Evolutionary conservation across 2,797 vertebrate species (phyloP), one percentile per base, ranked within the genome.

Genomic region (Propithecus perrieri): DNA sequence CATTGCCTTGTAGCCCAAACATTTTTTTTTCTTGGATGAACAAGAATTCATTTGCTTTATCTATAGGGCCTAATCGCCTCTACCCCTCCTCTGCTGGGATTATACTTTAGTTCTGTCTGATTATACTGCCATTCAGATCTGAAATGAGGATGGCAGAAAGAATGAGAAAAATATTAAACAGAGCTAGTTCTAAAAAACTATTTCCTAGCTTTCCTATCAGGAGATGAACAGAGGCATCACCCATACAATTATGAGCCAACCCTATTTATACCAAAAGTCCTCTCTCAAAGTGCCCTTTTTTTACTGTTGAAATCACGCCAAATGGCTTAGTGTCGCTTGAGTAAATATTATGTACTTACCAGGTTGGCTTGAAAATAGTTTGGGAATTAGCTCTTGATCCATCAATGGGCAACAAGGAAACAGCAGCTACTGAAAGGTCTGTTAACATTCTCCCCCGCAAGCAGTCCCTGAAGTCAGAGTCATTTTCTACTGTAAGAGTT

Each of bases 351-450:
- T n/a, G 20, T 92, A 90, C 65, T 91, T 79, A 71, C 30, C 61
- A 96, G 89, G 14, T n/a, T 22, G 94, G 48, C 57, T 38, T 7
- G 88, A 85, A 97, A 95, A 2, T 43, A 69, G 24, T 72, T 97
- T 94, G 63, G 85, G 20, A 92, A 89, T 91, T 76, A 91, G 35
- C 41, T 18, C 24, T 53, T 57, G 95, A 50, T 69, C 90, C 91
- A 33, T 41, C 91, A 85, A 4, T 26, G 79, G 57, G 35, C 80
- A 90, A 1, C 38, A 35, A 22, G 67, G 7, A 76, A 28, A 33
- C 14, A 10, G 13, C 43, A 78, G 1, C 10, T 33, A 22, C 14
- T 35, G 1, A 84, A 94, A 95, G 48, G 85, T 22, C 33, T 85
- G n/a, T 43, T 76, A 46, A 0, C 11, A 7, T 1, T 90, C 59